Base-by-base conservation (phyloP, 23 tunicate genomes). In the Trididemnum nubilum region DNA sequence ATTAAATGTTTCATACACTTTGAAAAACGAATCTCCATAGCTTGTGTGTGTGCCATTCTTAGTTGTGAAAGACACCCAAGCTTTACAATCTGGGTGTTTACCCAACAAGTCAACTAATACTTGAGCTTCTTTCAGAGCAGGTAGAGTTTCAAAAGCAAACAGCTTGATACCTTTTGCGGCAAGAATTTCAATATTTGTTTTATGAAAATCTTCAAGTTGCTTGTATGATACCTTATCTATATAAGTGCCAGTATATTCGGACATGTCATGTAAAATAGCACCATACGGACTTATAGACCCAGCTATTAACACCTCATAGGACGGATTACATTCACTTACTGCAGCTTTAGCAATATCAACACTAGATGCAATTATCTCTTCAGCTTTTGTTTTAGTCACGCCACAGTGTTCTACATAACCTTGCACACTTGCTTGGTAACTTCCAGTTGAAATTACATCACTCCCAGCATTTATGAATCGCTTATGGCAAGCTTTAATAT, bases 261-360 rank as follows among this genome's bases (percentile, higher is more conserved):
- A 93, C 84, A 88, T 80, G 73, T 93, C 98, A 93, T 93, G 92
- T 50, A 83, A 69, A 38, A 79, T 83, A 51, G 98, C 98, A n/a
- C 98, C 98, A 84, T 93, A 93, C 0, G 93, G 89, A 33, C 94
- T 85, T 50, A 93, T 83, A 15, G 98, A 88, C 5, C 95, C 98
- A 73, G 93, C 89, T 51, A 93, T 83, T 33, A 33, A 35, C 30
- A 82, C 51, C 19, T 76, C 34, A 30, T 65, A n/a, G 36, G 31
- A 32, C 18, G 37, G 50, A 35, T 26, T 49, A 26, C 36, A 34
- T 61, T 86, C 93, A 30, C 74, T 33, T 12, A 93, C 75, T 23
- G 98, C 89, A 76, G 90, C 85, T 34, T 76, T 79, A 18, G 93
- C 89, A 80, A 93, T 72, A 58, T 88, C 98, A 40, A 88, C 89